phyloP scores from a whole-genome alignment of 1,140 invertebrate species.

The Rhagoletis zephyria region DNA sequence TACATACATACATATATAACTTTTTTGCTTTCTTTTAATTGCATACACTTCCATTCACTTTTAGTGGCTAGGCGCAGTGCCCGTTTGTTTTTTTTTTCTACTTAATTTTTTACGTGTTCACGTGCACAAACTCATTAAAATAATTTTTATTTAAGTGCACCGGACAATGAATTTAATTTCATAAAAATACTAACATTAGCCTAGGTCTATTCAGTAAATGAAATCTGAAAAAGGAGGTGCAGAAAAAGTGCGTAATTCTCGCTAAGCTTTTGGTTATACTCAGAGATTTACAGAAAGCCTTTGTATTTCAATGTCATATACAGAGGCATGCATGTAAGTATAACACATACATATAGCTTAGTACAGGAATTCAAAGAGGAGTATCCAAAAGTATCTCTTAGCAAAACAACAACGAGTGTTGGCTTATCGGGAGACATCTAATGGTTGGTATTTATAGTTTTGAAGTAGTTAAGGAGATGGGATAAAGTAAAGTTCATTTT shows the following conservation, averaged over 20 bases:
- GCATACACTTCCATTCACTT: constrained; percentile 58
- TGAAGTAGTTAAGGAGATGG: too few relatives aligned
- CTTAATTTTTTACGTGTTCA: constrained; percentile 60
- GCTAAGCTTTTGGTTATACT: background rate
- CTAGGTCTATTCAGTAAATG: background rate
- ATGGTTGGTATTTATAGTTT: too few relatives aligned
- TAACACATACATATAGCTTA: too few relatives aligned
- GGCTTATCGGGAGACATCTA: too few relatives aligned
- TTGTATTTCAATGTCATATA: background rate
- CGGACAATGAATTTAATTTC: background rate
- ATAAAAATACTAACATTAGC: background rate
- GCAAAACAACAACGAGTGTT: too few relatives aligned
- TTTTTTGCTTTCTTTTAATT: constrained; percentile 6
- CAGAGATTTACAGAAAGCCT: background rate
- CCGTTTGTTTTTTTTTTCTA: constrained; percentile 32
- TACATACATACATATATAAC: background rate
- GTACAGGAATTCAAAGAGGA: too few relatives aligned
- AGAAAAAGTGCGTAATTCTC: constrained; percentile 7
- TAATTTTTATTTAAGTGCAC: constrained; percentile 60
- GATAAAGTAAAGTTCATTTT: too few relatives aligned
- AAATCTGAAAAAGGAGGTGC: background rate
- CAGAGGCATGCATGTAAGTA: background rate
- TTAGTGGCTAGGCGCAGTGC: constrained; percentile 62
- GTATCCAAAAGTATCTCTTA: too few relatives aligned
- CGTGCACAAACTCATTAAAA: constrained; percentile 73